Evolutionary conservation across 2,888 invertebrate species (phyloP), one percentile per base, ranked within the genome.

Genomic region (Quadriops clusia): DNA sequence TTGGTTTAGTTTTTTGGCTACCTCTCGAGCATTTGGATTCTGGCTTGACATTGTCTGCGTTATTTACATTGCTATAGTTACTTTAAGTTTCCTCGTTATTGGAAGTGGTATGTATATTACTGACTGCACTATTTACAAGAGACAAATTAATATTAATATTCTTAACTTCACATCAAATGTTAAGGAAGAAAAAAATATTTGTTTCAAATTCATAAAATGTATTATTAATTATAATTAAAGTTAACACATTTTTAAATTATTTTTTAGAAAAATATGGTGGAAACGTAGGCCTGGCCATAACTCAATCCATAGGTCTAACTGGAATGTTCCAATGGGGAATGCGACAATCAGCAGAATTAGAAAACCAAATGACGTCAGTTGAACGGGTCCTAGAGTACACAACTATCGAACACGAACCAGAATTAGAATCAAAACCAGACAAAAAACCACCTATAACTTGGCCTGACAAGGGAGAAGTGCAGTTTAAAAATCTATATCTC

Each of bases 1-100:
- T 4, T 95, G 87, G 82, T 94, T 78, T 54, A 66, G 89, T 49
- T 91, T 90, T 58, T 75, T 97, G 31, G 74, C 85, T 0, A 81
- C 86, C 4, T 85, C 86, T 10, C 76, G 94, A 37, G 93, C 95
- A 44, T 91, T 97, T 51, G 94, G 91, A 1, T 84, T 91, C 50
- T 86, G 86, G 73, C 63, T 97, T 47, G 97, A 97, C 56, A 67
- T 86, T 42, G 73, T 90, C 29, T 93, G 93, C 53, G 75, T 86
- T 1, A 41, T 83, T 4, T 95, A 91, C 60, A 85, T 95, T 35
- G 74, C 76, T 0, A 57, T 84, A 23, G 90, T 94, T 1, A 86
- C 91, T 0, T 65, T 87, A 46, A 84, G 85, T 49, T 87, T 90
- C 59, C 73, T 94, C 31, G 56, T 85, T 0, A 64, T 80, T 28